These are phyloP conservation scores for Copidosoma floridanum DNA, from an alignment of 1,140 invertebrate species.

Conservation along the genomic window DNA sequence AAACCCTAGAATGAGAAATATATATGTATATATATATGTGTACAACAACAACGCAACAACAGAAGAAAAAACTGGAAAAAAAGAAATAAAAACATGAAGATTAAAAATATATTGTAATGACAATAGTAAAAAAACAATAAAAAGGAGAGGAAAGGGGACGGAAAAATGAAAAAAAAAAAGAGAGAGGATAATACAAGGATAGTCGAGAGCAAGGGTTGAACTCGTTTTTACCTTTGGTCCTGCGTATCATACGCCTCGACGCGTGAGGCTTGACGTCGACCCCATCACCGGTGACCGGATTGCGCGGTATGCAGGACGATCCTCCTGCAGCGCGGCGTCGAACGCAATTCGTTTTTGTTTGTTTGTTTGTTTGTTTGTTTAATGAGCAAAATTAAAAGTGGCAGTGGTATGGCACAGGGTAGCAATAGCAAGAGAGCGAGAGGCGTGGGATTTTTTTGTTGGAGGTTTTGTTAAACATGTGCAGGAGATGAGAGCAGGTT, in stretches of 20 bases:
- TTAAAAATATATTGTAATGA: background rate
- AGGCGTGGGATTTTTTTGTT: background rate
- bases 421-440: background rate
- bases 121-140: background rate
- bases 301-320: conserved; percentile 54
- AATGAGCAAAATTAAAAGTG: too few species aligned
- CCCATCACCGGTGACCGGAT: conserved; percentile 61
- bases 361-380: background rate
- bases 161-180: background rate
- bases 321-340: conserved; percentile 46
- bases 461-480: too few species aligned
- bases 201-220: background rate
- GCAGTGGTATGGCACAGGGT: too few species aligned
- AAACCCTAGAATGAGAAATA: too few species aligned
- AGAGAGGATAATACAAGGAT: background rate
- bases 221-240: conserved; percentile 49
- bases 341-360: conserved; percentile 16
- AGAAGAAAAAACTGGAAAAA: too few species aligned
- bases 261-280: conserved; percentile 49
- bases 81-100: background rate
- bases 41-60: too few species aligned
- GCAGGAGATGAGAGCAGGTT: background rate
- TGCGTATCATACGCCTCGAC: conserved; percentile 51
- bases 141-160: background rate
- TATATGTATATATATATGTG: too few species aligned